Evolutionary conservation across 2,797 vertebrate species (phyloP).

Genomic region (Gymnoscopelus microlampas): DNA sequence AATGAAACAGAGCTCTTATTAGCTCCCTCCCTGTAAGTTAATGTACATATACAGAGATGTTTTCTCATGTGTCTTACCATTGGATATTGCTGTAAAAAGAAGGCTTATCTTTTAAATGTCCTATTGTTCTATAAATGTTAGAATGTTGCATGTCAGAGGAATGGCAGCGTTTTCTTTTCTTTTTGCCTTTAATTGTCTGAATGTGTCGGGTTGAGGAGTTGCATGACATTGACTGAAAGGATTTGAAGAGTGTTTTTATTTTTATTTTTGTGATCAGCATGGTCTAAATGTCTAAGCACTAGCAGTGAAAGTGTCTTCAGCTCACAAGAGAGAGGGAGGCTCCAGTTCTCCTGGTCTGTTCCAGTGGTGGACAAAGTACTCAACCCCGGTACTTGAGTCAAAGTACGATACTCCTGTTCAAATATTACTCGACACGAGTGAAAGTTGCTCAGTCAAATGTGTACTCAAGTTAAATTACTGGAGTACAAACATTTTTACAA

Average conservation of each 20-base stretch:
- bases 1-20: constrained; percentile 68
- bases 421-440: no score
- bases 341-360: constrained; percentile 38
- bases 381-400: no score
- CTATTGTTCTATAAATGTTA: constrained; percentile 53
- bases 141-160: constrained; percentile 75
- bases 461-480: no score
- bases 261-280: constrained; percentile 65
- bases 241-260: constrained; percentile 46
- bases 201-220: constrained; percentile 12
- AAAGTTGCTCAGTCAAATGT: no score
- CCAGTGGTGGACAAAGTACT: neutral
- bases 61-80: constrained; percentile 75
- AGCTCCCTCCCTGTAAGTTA: constrained; percentile 76
- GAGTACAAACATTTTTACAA: no score
- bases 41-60: constrained; percentile 74
- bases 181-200: constrained; percentile 35
- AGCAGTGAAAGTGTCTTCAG: constrained; percentile 57
- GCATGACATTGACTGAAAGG: constrained; percentile 36
- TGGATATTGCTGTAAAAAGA: constrained; percentile 62
- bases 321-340: constrained; percentile 31
- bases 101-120: constrained; percentile 66
- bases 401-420: no score
- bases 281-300: constrained; percentile 63
- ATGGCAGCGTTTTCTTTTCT: constrained; percentile 43